Evolutionary conservation across 2,113 vertebrate genomes (phyloP), one percentile per base, ranked within the genome.

Genomic region (Melospiza melodia): DNA sequence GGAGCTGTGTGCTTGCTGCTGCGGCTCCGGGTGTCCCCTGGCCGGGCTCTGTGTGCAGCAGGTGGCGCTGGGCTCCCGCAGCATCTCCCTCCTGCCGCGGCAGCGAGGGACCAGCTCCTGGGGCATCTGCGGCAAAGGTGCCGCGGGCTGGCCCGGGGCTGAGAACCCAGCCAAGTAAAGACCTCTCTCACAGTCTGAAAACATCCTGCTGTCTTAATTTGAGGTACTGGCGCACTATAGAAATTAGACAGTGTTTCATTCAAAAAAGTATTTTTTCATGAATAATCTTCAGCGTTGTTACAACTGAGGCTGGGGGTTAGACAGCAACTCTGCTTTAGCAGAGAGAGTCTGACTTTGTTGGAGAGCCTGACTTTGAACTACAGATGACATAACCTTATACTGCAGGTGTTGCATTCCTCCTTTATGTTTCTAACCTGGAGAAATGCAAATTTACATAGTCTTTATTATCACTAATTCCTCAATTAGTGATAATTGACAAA

Each of bases 31-130:
- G 30, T 12, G n/a, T 35, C 4, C 10, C 10, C 58, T 46, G 52
- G 55, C 3, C 28, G 19, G 68, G 23, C 43, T 74, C 27, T 49
- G 37, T 11, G 75, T 31, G 90, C 97, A 77, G 93, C 84, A 97
- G 95, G 22, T 95, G 97, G 96, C 87, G 89, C 95, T 95, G 91
- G 65, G 93, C 16, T 41, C 54, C 79, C 72, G 78, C 5, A 0
- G 31, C 37, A 28, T 15, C 16, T 17, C 37, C 43, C 28, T 43
- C 0, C 27, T 35, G 46, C n/a, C 55, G 4, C 55, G 15, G 58
- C 33, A 58, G n/a, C 33, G 57, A 11, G 57, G 33, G 33, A n/a
- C n/a, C 15, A 17, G 33, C 57, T 4, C 15, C 49, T 6, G 33
- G 0, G 6, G 5, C 43, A 3, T 15, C 37, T 2, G 10, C 65